phyloP scores from a whole-genome alignment of 1,140 invertebrate genomes.

The Drosophila bocki region DNA sequence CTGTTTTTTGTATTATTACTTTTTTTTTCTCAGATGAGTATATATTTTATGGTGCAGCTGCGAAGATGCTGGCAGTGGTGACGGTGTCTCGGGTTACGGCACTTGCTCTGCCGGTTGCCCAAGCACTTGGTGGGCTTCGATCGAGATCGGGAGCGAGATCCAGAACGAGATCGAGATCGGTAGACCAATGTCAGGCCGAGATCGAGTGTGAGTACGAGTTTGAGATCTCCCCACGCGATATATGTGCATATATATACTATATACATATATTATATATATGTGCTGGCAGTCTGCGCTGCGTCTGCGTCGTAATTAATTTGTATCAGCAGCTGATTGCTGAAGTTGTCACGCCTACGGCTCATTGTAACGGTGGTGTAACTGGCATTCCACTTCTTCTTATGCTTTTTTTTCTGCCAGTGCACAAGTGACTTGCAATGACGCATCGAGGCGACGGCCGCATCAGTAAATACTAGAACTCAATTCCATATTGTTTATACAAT shows the following conservation, averaged over 20 bases:
- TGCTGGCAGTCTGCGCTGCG: constrained; percentile 40
- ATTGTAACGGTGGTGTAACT: constrained; percentile 21
- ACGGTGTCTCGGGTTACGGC: constrained; percentile 38
- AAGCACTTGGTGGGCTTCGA: constrained; percentile 43
- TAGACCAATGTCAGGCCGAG: constrained; percentile 44
- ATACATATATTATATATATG: not conserved
- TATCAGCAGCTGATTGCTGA: constrained; percentile 51
- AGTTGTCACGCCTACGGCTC: constrained; percentile 30
- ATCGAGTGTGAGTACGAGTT: not conserved
- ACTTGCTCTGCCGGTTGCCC: constrained; percentile 40
- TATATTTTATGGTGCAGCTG: constrained; percentile 33
- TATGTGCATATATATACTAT: not conserved
- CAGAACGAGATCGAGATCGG: constrained; percentile 22
- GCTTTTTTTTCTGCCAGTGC: constrained; percentile 1
- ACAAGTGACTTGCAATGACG: constrained; percentile 29
- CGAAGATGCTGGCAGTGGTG: constrained; percentile 8
- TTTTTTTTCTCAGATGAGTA: constrained; percentile 8
- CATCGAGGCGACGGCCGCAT: constrained; percentile 9
- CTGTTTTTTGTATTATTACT: constrained; percentile 40
- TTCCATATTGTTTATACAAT: constrained; percentile 57
- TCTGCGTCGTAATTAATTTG: constrained; percentile 70
- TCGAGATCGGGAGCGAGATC: constrained; percentile 4
- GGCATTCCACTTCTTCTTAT: constrained; percentile 2
- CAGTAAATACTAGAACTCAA: constrained; percentile 40
- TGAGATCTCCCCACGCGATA: constrained; percentile 57